Conservation (phyloP, 2,888 invertebrate genomes). For the Folsomia candida region DNA sequence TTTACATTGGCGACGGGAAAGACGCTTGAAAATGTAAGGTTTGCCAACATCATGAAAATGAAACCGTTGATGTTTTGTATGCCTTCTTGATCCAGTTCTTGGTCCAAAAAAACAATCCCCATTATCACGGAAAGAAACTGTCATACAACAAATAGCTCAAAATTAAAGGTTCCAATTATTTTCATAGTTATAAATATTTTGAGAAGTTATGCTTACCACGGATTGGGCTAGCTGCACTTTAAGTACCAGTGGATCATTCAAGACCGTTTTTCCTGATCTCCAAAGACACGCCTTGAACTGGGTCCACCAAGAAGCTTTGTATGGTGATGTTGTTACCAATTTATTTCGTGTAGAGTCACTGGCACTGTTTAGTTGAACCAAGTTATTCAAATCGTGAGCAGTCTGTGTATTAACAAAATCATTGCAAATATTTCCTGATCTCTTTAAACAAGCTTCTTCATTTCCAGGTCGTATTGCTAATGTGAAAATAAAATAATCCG, state of each 20-base stretch:
- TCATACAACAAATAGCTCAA: neutral
- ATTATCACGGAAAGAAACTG: constrained; percentile 78
- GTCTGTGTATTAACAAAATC: constrained; percentile 53
- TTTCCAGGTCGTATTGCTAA: constrained; percentile 80
- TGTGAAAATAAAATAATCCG: constrained; percentile 87
- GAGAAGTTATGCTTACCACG: constrained; percentile 64
- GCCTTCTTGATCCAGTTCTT: constrained; percentile 77
- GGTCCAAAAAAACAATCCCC: constrained; percentile 82
- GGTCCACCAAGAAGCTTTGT: constrained; percentile 80
- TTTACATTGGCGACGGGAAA: constrained; percentile 90
- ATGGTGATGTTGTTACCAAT: constrained; percentile 58
- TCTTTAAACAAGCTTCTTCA: constrained; percentile 74
- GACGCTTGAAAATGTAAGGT: constrained; percentile 92
- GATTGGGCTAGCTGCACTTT: constrained; percentile 86
- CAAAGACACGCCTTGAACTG: constrained; percentile 87
- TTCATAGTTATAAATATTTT: neutral
- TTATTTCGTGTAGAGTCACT: neutral
- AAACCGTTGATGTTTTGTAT: constrained; percentile 93
- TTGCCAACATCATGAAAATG: constrained; percentile 82
- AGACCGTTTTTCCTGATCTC: constrained; percentile 82
- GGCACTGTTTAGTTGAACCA: neutral
- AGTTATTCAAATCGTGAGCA: constrained; percentile 8
- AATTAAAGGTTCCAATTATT: neutral
- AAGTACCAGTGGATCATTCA: constrained; percentile 85
- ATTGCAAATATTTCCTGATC: constrained; percentile 54